Conservation (phyloP, 1,140 invertebrate genomes). For the Artemia franciscana region DNA sequence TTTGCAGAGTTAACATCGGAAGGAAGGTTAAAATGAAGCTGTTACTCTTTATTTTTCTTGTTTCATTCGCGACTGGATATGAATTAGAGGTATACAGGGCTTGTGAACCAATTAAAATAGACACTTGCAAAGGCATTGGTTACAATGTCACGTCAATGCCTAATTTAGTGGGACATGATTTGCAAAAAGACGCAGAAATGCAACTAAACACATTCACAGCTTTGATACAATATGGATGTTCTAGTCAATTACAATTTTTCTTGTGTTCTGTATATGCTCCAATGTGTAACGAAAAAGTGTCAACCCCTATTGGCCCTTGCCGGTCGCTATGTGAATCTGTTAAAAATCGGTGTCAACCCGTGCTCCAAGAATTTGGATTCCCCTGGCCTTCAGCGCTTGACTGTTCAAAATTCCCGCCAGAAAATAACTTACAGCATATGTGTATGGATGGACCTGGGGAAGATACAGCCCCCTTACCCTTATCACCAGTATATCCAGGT, state of each 20-base stretch:
- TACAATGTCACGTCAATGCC: constrained; percentile 82
- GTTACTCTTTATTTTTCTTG: no score
- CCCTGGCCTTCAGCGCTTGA: constrained; percentile 71
- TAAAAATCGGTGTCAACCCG: constrained; percentile 52
- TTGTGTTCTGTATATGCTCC: constrained; percentile 81
- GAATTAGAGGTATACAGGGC: constrained; percentile 14
- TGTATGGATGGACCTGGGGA: constrained; percentile 67
- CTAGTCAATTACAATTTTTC: constrained; percentile 67
- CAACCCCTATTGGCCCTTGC: constrained; percentile 80
- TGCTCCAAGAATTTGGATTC: constrained; percentile 68
- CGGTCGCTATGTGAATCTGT: constrained; percentile 67
- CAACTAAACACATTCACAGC: constrained; percentile 67
- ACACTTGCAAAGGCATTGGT: constrained; percentile 57
- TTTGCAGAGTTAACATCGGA: no score
- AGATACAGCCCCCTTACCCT: constrained; percentile 13
- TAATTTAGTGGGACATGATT: constrained; percentile 62
- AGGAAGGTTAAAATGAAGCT: no score
- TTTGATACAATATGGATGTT: constrained; percentile 78
- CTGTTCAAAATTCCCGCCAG: constrained; percentile 62
- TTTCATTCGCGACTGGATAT: no score
- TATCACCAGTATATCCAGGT: not conserved
- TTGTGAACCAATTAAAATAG: constrained; percentile 61
- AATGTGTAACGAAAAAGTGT: constrained; percentile 87
- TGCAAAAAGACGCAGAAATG: constrained; percentile 60
- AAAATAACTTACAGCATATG: constrained; percentile 75